Base-by-base conservation (phyloP, 1,140 invertebrate species). In the Phymorhynchus buccinoides region DNA sequence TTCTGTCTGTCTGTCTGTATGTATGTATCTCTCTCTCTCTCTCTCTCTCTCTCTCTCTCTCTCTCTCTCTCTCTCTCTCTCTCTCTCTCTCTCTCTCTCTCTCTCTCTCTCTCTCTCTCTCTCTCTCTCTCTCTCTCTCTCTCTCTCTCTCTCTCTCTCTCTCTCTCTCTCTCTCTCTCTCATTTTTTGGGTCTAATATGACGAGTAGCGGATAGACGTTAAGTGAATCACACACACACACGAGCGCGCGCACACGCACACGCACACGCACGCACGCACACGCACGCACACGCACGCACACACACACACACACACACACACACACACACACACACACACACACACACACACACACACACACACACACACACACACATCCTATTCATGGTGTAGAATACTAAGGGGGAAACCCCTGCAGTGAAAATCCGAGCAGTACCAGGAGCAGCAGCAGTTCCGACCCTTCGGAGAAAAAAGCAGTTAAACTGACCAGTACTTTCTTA, bases 271-370 rank as follows among this genome's bases (percentile, higher is more conserved):
- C 71, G 27, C 71, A 75, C 71, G 39, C 12, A 37, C 71, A 37
- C 12, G 30, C 12, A 37, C 71, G 4, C 32, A 39, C 71, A 37
- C 12, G 39, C 71, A 37, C 12, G 27, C 71, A 75, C 71, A 75
- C 71, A 37, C 35, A 39, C 71, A 75, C 32, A 75, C 12, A 75
- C 71, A 75, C 71, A 37, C 30, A 37, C 71, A 75, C 71, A 75
- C 71, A 75, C 71, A 75, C 71, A 75, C 71, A 75, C 71, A 75
- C 71, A 75, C 71, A 75, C 71, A 75, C 71, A 75, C 71, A 75
- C 71, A 75, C 71, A 75, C 71, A 75, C 71, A 75, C 71, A 75
- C 71, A 75, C 1, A 32, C 12, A 75, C 71, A 75, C 71, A 39
- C 71, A 39, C 71, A 75, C 71, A 75, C 12, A 71, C 66, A 71